phyloP scores from a whole-genome alignment of 2,888 invertebrate genomes.

The Leptinotarsa rubiginosa region DNA sequence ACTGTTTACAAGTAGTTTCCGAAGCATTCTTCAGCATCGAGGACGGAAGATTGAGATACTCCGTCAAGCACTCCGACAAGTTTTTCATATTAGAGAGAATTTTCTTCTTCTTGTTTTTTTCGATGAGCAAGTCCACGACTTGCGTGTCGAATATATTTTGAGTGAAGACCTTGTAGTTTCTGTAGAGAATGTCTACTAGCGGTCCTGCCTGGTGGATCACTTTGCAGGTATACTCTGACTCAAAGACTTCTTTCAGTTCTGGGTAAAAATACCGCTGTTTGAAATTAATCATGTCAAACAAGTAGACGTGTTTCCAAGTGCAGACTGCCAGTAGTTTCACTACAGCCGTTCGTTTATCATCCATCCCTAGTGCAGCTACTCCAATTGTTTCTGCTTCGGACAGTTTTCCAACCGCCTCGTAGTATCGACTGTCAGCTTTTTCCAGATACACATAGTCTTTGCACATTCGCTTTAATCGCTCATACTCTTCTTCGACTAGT shows the following conservation, averaged over 20 bases:
- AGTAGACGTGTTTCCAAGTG: conserved; percentile 49
- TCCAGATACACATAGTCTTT: conserved; percentile 44
- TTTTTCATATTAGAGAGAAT: conserved; percentile 31
- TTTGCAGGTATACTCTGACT: conserved; percentile 48
- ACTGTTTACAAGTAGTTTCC: conserved; percentile 41
- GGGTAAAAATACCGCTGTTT: conserved; percentile 45
- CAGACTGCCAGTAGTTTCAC: conserved; percentile 44
- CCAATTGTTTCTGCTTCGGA: conserved; percentile 48
- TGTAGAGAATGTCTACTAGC: conserved; percentile 47
- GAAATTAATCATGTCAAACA: conserved; percentile 47
- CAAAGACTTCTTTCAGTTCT: conserved; percentile 49
- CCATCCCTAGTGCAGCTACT: conserved; percentile 45
- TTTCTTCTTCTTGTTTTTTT: conserved; percentile 44
- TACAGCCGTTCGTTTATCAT: conserved; percentile 37
- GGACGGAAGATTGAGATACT: conserved; percentile 49
- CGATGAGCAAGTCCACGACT: conserved; percentile 48
- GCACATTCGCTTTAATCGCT: conserved; percentile 47
- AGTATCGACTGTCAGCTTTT: conserved; percentile 48
- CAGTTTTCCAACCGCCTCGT: conserved; percentile 46
- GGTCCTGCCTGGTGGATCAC: conserved; percentile 50
- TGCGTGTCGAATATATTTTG: conserved; percentile 50
- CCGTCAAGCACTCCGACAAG: conserved; percentile 47
- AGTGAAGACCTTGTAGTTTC: conserved; percentile 45
- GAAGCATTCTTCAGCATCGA: conserved; percentile 44
- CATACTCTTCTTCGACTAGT: conserved; percentile 48